Evolutionary conservation across 2,888 invertebrate genomes (phyloP).

Genomic region (Nomada flava): DNA sequence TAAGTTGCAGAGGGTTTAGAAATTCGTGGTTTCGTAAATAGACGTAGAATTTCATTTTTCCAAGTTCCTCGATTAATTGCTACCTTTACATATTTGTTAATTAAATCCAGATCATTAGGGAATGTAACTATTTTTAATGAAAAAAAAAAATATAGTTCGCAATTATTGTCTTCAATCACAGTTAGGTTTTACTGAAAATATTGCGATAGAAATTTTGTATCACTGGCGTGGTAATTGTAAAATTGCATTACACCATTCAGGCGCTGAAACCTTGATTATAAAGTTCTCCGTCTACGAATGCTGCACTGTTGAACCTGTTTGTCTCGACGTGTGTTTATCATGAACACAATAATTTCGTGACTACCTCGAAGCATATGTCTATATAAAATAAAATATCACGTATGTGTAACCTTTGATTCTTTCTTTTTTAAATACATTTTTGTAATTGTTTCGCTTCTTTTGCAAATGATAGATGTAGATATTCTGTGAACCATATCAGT

Average conservation of each 20-base stretch:
- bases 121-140: too few species aligned
- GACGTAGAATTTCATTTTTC: too few species aligned
- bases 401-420: too few species aligned
- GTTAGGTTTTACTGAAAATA: not conserved
- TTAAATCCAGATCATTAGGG: too few species aligned
- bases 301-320: not conserved
- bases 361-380: not conserved
- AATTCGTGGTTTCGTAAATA: too few species aligned
- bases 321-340: not conserved
- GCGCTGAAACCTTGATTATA: conserved; percentile 1
- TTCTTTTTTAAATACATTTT: not conserved
- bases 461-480: not conserved
- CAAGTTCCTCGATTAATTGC: too few species aligned
- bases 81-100: too few species aligned
- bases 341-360: not conserved
- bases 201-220: not conserved
- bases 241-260: not conserved
- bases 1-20: too few species aligned
- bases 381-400: not conserved
- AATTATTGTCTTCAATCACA: too few species aligned
- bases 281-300: not conserved
- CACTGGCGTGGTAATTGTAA: not conserved
- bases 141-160: too few species aligned
- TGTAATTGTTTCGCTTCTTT: not conserved
- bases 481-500: not conserved